Conservation (phyloP, 2,113 vertebrate genomes). For the Arenaria interpres region DNA sequence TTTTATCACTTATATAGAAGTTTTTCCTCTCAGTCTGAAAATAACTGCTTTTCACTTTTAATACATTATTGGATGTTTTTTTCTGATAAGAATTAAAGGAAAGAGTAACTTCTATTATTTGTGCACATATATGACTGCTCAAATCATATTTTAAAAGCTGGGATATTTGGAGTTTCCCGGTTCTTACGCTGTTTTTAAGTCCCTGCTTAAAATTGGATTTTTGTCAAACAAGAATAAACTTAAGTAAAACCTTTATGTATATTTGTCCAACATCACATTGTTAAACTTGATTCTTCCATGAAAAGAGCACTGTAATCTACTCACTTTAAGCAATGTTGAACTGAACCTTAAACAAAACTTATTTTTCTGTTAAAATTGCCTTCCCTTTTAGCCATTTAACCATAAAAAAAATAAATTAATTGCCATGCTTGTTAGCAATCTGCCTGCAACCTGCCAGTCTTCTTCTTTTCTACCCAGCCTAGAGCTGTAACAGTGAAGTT, state of each 20-base stretch:
- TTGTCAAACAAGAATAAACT: background rate
- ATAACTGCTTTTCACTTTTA: background rate
- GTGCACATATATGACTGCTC: accelerated
- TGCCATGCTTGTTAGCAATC: background rate
- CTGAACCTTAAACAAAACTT: background rate
- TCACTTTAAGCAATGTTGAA: background rate
- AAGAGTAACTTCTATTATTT: background rate
- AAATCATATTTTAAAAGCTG: background rate
- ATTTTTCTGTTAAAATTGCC: background rate
- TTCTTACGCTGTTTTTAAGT: background rate
- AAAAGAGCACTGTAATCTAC: background rate
- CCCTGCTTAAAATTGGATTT: background rate
- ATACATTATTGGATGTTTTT: background rate
- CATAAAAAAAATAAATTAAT: background rate
- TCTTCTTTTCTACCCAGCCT: background rate
- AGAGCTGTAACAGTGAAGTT: background rate
- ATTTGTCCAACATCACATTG: background rate
- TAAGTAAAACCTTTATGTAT: background rate
- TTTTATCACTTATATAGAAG: background rate
- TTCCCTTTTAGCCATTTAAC: background rate
- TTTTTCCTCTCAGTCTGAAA: conserved; percentile 15
- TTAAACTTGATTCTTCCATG: background rate
- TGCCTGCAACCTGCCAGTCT: background rate
- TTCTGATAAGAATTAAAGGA: background rate
- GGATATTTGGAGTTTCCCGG: background rate